These are phyloP conservation scores for Crypturellus tataupa DNA, from an alignment of 2,797 vertebrate species.

Conservation along the genomic window DNA sequence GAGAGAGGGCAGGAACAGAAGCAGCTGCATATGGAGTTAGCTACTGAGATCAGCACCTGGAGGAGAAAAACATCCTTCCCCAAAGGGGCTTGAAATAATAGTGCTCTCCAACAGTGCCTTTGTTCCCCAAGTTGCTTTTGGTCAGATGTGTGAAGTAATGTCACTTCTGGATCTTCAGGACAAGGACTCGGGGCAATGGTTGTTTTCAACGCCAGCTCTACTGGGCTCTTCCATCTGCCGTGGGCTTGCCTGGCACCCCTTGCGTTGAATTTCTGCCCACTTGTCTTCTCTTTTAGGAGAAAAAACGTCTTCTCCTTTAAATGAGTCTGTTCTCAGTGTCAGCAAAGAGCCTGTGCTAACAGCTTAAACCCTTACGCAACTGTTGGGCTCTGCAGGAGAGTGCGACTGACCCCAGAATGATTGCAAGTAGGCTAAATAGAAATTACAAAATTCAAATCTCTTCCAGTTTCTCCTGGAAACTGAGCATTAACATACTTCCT, in stretches of 20 bases:
- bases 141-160: neutral
- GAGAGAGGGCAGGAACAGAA: neutral
- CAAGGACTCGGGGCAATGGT: rapidly evolving
- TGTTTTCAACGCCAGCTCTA: neutral
- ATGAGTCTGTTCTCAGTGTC: neutral
- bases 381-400: neutral
- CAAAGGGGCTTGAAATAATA: neutral
- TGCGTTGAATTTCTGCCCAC: neutral
- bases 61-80: neutral
- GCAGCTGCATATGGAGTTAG: neutral
- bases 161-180: neutral
- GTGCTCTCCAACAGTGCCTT: neutral
- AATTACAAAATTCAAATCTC: neutral
- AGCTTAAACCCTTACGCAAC: neutral
- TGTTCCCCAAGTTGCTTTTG: neutral
- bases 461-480: neutral
- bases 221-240: neutral
- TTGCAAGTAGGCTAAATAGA: neutral
- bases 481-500: neutral
- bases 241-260: rapidly evolving
- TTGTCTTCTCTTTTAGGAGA: too few species aligned
- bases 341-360: neutral
- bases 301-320: neutral
- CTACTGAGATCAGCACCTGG: neutral
- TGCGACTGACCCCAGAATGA: neutral